Evolutionary conservation across 1,140 invertebrate species (phyloP).

Genomic region (Tetramorium parvispinum): DNA sequence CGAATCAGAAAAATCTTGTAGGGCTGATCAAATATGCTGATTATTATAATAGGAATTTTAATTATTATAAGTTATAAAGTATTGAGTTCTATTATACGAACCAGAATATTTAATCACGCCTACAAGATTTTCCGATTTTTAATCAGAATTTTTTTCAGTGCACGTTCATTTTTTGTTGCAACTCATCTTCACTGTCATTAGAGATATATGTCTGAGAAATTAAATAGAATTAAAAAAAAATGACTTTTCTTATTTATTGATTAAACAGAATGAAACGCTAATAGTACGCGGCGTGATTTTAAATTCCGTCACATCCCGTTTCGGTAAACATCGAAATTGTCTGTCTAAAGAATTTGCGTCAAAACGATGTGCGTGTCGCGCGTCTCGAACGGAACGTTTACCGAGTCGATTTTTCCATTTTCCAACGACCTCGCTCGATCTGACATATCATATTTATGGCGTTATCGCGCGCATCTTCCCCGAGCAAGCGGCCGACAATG

Average conservation of each 20-base stretch:
- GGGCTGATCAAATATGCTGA: too few relatives aligned
- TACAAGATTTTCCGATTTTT: too few relatives aligned
- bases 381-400: background rate
- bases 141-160: too few relatives aligned
- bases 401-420: background rate
- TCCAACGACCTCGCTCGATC: background rate
- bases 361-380: background rate
- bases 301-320: background rate
- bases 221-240: background rate
- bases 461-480: conserved; percentile 14
- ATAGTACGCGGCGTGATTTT: background rate
- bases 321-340: background rate
- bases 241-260: too few relatives aligned
- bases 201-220: background rate
- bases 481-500: background rate
- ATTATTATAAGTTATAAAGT: too few relatives aligned
- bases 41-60: too few relatives aligned
- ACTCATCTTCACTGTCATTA: background rate
- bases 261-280: too few relatives aligned
- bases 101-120: too few relatives aligned
- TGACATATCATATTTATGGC: background rate
- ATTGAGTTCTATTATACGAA: too few relatives aligned
- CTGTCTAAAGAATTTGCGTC: background rate
- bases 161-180: background rate
- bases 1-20: too few relatives aligned